phyloP scores from a whole-genome alignment of 2,113 vertebrate species.

The Phalacrocorax pelagicus region DNA sequence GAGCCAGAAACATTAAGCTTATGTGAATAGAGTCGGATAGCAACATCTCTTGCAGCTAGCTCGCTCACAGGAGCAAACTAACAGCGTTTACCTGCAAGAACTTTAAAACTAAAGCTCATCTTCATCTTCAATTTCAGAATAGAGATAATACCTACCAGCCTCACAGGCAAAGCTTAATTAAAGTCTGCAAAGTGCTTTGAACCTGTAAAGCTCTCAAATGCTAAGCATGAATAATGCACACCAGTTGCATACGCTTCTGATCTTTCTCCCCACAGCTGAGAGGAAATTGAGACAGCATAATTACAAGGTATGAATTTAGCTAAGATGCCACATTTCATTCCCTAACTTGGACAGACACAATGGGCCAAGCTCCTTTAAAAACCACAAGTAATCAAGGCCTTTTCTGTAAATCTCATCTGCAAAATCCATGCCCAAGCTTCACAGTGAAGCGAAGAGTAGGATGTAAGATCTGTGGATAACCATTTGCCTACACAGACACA shows the following conservation, averaged over 20 bases:
- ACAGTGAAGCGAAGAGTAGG: not conserved
- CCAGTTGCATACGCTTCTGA: constrained; percentile 15
- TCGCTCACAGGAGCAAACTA: not conserved
- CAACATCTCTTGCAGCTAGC: not conserved
- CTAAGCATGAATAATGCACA: constrained; percentile 16
- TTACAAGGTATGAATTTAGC: constrained; percentile 47
- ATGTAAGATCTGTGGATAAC: not conserved
- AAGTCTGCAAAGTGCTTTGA: constrained; percentile 45
- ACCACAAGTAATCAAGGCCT: constrained; percentile 34
- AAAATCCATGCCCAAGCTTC: not conserved
- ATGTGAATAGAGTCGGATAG: not conserved
- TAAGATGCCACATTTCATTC: constrained; percentile 29
- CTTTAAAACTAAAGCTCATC: not conserved
- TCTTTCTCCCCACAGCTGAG: constrained; percentile 42
- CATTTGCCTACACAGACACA: not conserved
- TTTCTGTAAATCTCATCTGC: constrained; percentile 43
- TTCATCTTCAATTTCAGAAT: not conserved
- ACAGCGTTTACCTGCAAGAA: not conserved
- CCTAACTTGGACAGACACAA: constrained; percentile 16
- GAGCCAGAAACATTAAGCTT: not conserved
- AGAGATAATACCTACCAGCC: not conserved
- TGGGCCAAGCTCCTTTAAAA: constrained; percentile 3
- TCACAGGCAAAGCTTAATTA: constrained; percentile 43
- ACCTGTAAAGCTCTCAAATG: constrained; percentile 17
- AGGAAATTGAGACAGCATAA: constrained; percentile 48